Base-by-base conservation (phyloP, 92 coral and sea anemone genomes). In the Phenganax subtilis region DNA sequence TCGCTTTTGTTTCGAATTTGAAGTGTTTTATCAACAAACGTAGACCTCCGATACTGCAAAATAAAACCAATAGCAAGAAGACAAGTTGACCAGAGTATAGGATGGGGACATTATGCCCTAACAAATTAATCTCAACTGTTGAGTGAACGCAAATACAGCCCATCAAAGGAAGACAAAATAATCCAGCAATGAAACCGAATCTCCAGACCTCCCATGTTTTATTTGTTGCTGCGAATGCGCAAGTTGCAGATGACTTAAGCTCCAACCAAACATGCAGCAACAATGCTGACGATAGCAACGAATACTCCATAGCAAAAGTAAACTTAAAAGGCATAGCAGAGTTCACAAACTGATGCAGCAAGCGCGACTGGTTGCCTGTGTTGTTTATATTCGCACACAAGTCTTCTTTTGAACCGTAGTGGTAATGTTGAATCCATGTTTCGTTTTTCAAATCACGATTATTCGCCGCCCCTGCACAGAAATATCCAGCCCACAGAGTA, bases 261-360 rank as follows among this genome's bases (percentile, higher is more conserved):
- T 55, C 85, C 60, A 82, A 20, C 85, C 85, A 82, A 27, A 82
- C 9, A 20, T 73, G 80, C 0, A 72, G 80, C 71, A 82, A 31
- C 3, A 82, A 57, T 6, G 80, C 85, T 4, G 85, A 72, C n/a
- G 85, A 72, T 7, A 72, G 68, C 54, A 82, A 55, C 16, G 85
- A 72, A 60, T 82, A 82, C 29, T 82, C 85, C 85, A 82, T 82
- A 1, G 85, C 80, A 27, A 82, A 72, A 3, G 85, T 82, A 80
- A 55, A 72, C 61, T 71, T 58, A 28, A 28, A 82, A 11, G 69
- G 71, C 27, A 56, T 51, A 57, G 73, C 14, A 16, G 8, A 7
- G 10, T 11, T 16, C 12, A 54, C 55, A 17, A 59, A 73, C 7
- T 64, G 17, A 44, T 82, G 85, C 29, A 82, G 54, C 47, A n/a